These are phyloP conservation scores for Garra rufa DNA, from an alignment of 2,113 vertebrate species.

Conservation along the genomic window DNA sequence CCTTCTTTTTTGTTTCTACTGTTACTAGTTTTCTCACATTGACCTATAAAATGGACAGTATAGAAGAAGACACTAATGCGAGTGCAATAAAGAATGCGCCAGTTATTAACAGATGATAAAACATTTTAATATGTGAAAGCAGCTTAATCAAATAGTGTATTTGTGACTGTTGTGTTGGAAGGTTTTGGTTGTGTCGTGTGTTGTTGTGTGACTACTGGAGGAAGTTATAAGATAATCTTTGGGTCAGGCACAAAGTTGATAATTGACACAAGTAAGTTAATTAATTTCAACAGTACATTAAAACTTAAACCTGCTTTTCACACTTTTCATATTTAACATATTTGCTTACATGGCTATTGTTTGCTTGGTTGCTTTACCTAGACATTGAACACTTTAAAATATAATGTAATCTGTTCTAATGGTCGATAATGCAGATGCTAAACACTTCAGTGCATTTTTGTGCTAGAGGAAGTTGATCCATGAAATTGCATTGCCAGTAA, in stretches of 20 bases:
- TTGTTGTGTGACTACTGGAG: conserved; percentile 54
- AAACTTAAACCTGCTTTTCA: neutral
- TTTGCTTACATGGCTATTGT: neutral
- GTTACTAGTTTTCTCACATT: neutral
- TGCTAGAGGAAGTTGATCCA: neutral
- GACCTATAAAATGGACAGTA: neutral
- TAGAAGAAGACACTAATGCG: neutral
- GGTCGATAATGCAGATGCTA: neutral
- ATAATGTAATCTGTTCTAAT: too few species aligned
- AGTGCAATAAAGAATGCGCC: neutral
- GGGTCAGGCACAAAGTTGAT: conserved; percentile 50
- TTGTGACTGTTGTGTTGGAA: neutral
- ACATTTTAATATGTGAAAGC: neutral
- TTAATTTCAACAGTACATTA: neutral
- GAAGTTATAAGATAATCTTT: conserved; percentile 53
- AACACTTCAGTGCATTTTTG: neutral
- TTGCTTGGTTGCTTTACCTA: neutral
- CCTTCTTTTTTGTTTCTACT: neutral
- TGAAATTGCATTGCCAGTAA: neutral
- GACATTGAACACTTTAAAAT: neutral
- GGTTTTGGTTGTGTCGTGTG: conserved; percentile 25
- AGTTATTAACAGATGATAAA: neutral
- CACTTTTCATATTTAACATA: neutral
- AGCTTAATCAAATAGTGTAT: neutral
- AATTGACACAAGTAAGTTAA: conserved; percentile 54